Conservation (phyloP, 2,888 invertebrate species). For the Polydrusus pterygomalis region DNA sequence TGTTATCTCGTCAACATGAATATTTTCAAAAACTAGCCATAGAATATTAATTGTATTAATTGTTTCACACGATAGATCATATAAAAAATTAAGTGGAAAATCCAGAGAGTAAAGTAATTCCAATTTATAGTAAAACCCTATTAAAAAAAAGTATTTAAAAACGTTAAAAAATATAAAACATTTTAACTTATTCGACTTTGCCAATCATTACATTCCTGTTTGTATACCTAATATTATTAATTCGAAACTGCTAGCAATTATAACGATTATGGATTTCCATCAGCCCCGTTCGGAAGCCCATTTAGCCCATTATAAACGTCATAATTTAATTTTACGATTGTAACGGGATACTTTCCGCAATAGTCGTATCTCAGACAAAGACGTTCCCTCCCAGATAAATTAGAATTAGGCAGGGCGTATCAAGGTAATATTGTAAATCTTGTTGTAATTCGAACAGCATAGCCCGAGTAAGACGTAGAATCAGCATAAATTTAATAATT, state of each 20-base stretch:
- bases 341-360: slow-evolving; percentile 67
- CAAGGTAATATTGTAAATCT: slow-evolving; percentile 74
- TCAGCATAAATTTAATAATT: slow-evolving; percentile 75
- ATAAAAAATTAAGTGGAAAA: too few relatives aligned
- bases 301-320: slow-evolving; percentile 65
- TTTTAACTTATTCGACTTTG: not conserved
- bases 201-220: not conserved
- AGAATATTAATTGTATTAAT: too few relatives aligned
- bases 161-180: not conserved
- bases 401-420: slow-evolving; percentile 73
- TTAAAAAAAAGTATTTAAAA: too few relatives aligned
- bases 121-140: too few relatives aligned
- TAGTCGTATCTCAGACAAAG: slow-evolving; percentile 69
- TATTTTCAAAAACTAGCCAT: too few relatives aligned
- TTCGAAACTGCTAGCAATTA: slow-evolving; percentile 45
- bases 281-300: slow-evolving; percentile 52
- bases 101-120: too few relatives aligned
- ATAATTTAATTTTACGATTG: slow-evolving; percentile 70
- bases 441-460: slow-evolving; percentile 72
- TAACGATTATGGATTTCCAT: slow-evolving; percentile 40
- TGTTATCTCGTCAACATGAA: too few relatives aligned
- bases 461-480: slow-evolving; percentile 73
- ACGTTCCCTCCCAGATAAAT: slow-evolving; percentile 69
- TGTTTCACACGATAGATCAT: too few relatives aligned
- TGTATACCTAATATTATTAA: slow-evolving; percentile 39